These are phyloP conservation scores for Mayetiola destructor DNA, from an alignment of 2,888 invertebrate genomes.

Conservation along the genomic window DNA sequence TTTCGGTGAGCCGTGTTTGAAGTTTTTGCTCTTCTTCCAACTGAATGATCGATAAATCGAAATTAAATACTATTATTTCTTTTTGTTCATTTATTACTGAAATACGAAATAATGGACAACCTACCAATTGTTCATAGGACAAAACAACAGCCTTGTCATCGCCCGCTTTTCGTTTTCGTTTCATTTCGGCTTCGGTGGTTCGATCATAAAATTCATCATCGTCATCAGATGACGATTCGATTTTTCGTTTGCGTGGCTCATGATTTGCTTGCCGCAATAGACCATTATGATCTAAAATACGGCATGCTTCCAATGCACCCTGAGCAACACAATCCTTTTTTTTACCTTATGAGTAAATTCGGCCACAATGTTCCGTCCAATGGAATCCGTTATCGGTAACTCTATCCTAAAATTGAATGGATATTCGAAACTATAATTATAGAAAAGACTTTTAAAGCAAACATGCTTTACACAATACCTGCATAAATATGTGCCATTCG, in stretches of 20 bases:
- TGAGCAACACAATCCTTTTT: conserved; percentile 88
- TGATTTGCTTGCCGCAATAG: conserved; percentile 74
- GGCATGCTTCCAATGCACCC: conserved; percentile 89
- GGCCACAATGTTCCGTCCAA: conserved; percentile 61
- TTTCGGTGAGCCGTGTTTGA: conserved; percentile 45
- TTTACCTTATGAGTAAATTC: conserved; percentile 78
- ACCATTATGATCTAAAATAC: conserved; percentile 76
- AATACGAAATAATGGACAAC: conserved; percentile 18
- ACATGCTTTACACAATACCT: conserved; percentile 34
- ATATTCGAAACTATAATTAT: background rate
- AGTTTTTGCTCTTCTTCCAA: conserved; percentile 27
- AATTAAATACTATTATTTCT: conserved; percentile 12
- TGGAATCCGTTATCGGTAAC: conserved; percentile 64
- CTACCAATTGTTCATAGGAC: conserved; percentile 54
- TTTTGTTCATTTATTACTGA: background rate
- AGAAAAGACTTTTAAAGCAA: background rate
- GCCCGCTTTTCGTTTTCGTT: conserved; percentile 51
- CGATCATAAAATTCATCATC: conserved; percentile 92
- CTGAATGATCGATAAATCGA: conserved; percentile 20
- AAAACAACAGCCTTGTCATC: conserved; percentile 28
- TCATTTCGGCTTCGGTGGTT: conserved; percentile 82
- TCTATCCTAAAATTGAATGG: conserved; percentile 42
- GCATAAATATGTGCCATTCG: conserved; percentile 74
- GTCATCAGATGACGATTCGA: conserved; percentile 74
- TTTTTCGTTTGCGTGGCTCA: conserved; percentile 62